A percentile compares a stretch with the other conserved stretches of the same genome.
These are phyloP conservation scores for Galleria mellonella DNA, from an alignment of 1,140 invertebrate species.

Conservation along the genomic window DNA sequence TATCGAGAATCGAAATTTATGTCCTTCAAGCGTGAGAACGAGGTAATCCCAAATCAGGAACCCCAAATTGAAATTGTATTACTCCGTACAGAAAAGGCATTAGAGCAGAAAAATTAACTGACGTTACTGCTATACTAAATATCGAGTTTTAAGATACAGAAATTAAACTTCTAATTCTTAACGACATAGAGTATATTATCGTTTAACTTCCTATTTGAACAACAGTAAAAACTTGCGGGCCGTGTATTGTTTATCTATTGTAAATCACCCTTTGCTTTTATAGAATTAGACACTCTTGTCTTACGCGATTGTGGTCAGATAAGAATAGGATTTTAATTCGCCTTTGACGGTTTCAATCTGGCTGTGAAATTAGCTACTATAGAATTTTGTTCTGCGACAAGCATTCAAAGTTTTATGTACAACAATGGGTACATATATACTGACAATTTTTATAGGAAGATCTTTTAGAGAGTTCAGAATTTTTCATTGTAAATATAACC, in stretches of 20 bases:
- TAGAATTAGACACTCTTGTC: slow-evolving; percentile 61
- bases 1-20: not conserved
- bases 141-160: slow-evolving; percentile 34
- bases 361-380: slow-evolving; percentile 1
- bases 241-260: slow-evolving; percentile 33
- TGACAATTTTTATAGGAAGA: no score
- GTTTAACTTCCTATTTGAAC: not conserved
- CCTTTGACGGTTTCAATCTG: slow-evolving; percentile 18
- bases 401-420: no score
- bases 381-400: not conserved
- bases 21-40: slow-evolving; percentile 42
- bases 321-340: slow-evolving; percentile 55
- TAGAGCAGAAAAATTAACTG: slow-evolving; percentile 64
- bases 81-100: slow-evolving; percentile 50
- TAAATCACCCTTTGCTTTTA: slow-evolving; percentile 61
- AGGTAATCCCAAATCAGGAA: slow-evolving; percentile 24
- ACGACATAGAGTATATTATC: slow-evolving; percentile 13
- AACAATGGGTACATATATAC: no score
- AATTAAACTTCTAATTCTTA: not conserved
- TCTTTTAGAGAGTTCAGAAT: no score
- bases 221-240: slow-evolving; percentile 4
- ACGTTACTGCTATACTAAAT: slow-evolving; percentile 45
- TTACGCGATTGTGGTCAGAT: slow-evolving; percentile 62
- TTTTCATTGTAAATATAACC: no score
- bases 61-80: slow-evolving; percentile 37